Evolutionary conservation across 2,113 vertebrate species (phyloP).

Genomic region (Dasyprocta punctata): DNA sequence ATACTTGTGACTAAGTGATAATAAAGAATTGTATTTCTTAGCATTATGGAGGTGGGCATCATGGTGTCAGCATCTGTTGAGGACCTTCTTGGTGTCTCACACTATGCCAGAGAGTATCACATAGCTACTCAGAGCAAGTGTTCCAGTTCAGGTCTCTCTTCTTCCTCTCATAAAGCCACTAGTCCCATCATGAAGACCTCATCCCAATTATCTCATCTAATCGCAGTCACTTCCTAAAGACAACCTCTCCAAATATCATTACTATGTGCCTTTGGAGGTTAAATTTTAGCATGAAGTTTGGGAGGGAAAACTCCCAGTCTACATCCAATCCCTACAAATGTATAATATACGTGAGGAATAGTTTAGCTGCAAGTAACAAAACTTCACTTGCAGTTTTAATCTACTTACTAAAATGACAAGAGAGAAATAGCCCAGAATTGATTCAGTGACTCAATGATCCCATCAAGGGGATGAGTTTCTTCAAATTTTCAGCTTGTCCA

Average conservation of each 20-base stretch:
- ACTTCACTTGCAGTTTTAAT: background rate
- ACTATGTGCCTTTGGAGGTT: background rate
- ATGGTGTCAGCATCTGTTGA: background rate
- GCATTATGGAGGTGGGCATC: background rate
- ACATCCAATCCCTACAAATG: background rate
- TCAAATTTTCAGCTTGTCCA: background rate
- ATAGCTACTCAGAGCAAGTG: background rate
- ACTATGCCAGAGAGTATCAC: background rate
- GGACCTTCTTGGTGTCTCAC: background rate
- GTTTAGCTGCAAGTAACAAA: constrained; percentile 14
- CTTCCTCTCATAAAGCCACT: background rate
- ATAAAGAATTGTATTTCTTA: background rate
- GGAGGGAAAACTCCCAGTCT: background rate
- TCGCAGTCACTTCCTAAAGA: background rate
- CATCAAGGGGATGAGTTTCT: background rate
- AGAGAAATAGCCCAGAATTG: background rate
- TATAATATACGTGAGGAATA: background rate
- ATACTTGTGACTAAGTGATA: no score
- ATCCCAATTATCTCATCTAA: background rate
- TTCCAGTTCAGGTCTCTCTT: background rate
- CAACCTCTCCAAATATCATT: background rate
- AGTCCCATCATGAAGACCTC: background rate
- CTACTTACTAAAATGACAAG: background rate
- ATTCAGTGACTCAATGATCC: background rate
- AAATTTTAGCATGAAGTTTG: background rate